Base-by-base conservation (phyloP, 2,797 vertebrate genomes). In the Toxotes lorentzi region DNA sequence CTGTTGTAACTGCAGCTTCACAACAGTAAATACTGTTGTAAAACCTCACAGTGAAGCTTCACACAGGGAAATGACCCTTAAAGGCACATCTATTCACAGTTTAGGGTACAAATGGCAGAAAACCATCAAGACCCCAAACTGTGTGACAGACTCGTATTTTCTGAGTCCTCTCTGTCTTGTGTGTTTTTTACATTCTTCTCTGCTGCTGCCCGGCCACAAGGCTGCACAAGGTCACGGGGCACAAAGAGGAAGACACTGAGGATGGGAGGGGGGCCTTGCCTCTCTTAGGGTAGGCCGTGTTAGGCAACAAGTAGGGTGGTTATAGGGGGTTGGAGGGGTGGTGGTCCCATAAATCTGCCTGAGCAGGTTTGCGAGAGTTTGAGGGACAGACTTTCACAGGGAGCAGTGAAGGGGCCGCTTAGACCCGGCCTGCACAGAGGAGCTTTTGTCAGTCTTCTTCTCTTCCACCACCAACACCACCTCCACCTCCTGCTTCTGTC, bases 131-230 rank as follows among this genome's bases (percentile, higher is more conserved):
- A 71, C 73, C 43, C 60, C 65, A 12, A 30, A 63, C 71, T 75
- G 72, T 38, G 80, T 59, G 69, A 63, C 45, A 8, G 66, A 76
- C 73, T 70, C 65, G 77, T 76, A 81, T 78, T 81, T 78, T 85
- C 64, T 83, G 71, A 23, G 61, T 56, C 72, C 4, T 59, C 63
- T 78, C 61, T 21, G 62, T 60, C 24, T 76, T 84, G 84, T 88
- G 86, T 85, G 77, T 79, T 86, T 76, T 75, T 68, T 59, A 60
- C 86, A 92, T 93, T 92, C 90, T 85, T 88, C 62, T 68, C 21
- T 16, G 69, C 73, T 50, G 84, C 89, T 90, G 83, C 91, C 60
- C 0, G 64, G 86, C 74, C 90, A 89, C 82, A 5, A 61, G 62
- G 47, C 72, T 74, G 43, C 69, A 50, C 40, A 30, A 75, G 88